Evolutionary conservation across 1,140 invertebrate species (phyloP).

Genomic region (Patella vulgata): DNA sequence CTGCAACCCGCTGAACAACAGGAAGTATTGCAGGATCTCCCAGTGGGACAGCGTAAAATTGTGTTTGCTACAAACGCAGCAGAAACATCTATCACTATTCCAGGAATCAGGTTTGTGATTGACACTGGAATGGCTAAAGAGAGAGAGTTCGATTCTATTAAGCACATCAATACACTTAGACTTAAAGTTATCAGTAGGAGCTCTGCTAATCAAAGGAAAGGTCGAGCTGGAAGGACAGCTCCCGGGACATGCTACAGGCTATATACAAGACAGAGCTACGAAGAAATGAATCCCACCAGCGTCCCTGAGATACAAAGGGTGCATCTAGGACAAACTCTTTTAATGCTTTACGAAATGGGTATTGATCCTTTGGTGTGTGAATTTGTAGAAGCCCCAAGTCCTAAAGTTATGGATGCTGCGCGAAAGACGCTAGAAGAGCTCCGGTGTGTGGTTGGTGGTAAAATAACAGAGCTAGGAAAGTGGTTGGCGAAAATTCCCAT

Average conservation of each 20-base stretch:
- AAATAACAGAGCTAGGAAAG: slow-evolving; percentile 56
- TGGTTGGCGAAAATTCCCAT: slow-evolving; percentile 58
- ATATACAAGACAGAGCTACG: slow-evolving; percentile 48
- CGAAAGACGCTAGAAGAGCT: slow-evolving; percentile 41
- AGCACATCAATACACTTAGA: slow-evolving; percentile 46
- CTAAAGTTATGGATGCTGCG: slow-evolving; percentile 41
- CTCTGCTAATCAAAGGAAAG: slow-evolving; percentile 61
- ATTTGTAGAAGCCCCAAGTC: slow-evolving; percentile 51
- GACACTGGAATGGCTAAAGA: slow-evolving; percentile 62
- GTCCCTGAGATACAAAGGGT: slow-evolving; percentile 57
- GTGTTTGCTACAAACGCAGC: slow-evolving; percentile 65
- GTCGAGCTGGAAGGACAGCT: slow-evolving; percentile 56
- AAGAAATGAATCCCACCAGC: slow-evolving; percentile 36
- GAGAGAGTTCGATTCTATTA: slow-evolving; percentile 53
- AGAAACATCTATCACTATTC: slow-evolving; percentile 65
- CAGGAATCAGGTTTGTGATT: slow-evolving; percentile 60
- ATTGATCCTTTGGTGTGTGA: slow-evolving; percentile 52
- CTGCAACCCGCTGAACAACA: slow-evolving; percentile 96
- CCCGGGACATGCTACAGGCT: slow-evolving; percentile 57
- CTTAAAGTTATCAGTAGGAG: slow-evolving; percentile 47
- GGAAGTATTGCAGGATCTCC: slow-evolving; percentile 49
- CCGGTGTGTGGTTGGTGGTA: slow-evolving; percentile 41
- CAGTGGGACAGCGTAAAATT: slow-evolving; percentile 50
- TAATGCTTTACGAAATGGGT: slow-evolving; percentile 52
- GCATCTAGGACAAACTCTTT: slow-evolving; percentile 49